Base-by-base conservation (phyloP, 2,888 invertebrate genomes). In the Chrysolina americana region DNA sequence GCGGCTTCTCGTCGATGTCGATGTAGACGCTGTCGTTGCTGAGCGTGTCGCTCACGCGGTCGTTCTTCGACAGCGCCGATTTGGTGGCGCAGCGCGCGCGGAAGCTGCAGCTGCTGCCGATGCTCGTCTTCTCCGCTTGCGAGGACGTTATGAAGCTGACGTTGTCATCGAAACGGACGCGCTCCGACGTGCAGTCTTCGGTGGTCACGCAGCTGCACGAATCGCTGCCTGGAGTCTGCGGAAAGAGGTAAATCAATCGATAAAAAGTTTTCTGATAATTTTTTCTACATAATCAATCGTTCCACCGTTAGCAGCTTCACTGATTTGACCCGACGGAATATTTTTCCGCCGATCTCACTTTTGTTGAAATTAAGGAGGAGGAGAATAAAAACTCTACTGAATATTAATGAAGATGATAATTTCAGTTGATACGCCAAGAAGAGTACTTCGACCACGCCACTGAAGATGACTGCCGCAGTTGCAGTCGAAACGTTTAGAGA, bases 81-180 rank as follows among this genome's bases (percentile, higher is more conserved):
- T 4, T 70, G 21, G 80, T 76, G 69, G 84, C 80, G 65, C 84
- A 84, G 56, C 86, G 83, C 23, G 85, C 85, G 64, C 87, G 82
- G 78, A 87, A 88, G 82, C 86, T 88, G 77, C 86, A 87, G 62
- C 88, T 88, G 72, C 87, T 86, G n/a, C 87, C 88, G 28, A 87
- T 88, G 77, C 87, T 87, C 3, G 87, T 84, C 77, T 90, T 90
- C 74, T 89, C 89, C n/a, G 86, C 66, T 13, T 23, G 28, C 17
- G 82, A 82, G n/a, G 82, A 83, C 64, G 89, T 89, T 69, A 91
- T 90, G 82, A 91, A 90, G 81, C 91, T 92, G 73, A 92, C 91
- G 78, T 91, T 91, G 84, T 92, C 92, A 81, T 92, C 92, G 82
- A 92, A 92, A 71, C 92, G 89, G 1, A 92, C 92, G n/a, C 92